These are phyloP conservation scores for Emydoidea blandingii DNA, from an alignment of 2,797 vertebrate species.

Conservation along the genomic window DNA sequence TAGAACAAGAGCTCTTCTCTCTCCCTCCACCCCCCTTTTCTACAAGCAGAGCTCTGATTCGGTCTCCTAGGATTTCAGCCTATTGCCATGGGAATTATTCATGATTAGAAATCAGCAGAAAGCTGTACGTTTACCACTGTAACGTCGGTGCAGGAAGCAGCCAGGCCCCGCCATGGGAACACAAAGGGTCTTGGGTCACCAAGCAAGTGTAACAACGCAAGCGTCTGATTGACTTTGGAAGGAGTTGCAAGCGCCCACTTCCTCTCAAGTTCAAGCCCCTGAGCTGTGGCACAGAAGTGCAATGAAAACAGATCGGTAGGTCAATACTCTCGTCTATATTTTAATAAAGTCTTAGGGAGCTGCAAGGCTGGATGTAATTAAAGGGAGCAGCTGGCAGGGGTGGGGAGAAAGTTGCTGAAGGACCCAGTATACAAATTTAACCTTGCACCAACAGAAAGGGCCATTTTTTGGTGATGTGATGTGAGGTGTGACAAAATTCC, in stretches of 20 bases:
- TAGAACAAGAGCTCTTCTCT: neutral
- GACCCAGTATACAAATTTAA: neutral
- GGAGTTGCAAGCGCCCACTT: too few relatives aligned
- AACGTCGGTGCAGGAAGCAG: neutral
- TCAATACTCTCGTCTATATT: fast-evolving
- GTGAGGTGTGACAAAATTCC: constrained; percentile 27
- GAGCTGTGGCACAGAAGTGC: fast-evolving
- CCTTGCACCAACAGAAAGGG: neutral
- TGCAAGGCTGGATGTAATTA: neutral
- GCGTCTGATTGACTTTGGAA: neutral
- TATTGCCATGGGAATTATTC: neutral
- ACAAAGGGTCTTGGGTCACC: neutral
- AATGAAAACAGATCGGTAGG: fast-evolving
- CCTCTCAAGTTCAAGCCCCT: fast-evolving
- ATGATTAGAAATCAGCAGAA: neutral
- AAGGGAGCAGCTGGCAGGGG: neutral
- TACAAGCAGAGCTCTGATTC: neutral
- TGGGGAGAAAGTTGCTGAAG: neutral
- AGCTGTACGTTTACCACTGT: fast-evolving
- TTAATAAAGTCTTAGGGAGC: neutral
- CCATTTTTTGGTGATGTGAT: neutral
- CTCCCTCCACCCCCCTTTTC: neutral
- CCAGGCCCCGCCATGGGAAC: neutral
- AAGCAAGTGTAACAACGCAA: neutral
- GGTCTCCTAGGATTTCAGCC: neutral